Conservation (phyloP, 2,888 invertebrate species). For the Heliconius erato region DNA sequence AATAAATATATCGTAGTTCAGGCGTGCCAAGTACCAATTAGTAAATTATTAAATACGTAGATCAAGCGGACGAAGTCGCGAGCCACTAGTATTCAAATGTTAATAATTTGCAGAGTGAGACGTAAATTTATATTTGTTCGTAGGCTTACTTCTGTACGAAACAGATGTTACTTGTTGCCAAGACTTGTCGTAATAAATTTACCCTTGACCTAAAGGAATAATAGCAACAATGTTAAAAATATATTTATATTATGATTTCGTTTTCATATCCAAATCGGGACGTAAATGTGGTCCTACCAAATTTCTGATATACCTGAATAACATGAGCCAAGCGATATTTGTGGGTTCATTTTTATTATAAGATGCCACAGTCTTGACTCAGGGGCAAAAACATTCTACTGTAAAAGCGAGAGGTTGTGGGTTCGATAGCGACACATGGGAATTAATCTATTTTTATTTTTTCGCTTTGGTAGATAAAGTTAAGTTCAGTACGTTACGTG, state of each 20-base stretch:
- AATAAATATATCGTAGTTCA: too few species aligned
- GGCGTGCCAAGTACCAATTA: too few species aligned
- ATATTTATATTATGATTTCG: not conserved
- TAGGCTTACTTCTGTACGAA: not conserved
- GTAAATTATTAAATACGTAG: too few species aligned
- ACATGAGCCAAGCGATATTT: not conserved
- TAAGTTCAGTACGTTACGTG: too few species aligned
- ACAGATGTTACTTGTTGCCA: constrained; percentile 1
- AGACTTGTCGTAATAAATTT: not conserved
- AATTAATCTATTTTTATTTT: too few species aligned
- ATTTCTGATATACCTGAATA: not conserved
- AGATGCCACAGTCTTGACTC: too few species aligned
- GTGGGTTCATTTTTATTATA: not conserved
- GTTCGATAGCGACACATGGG: too few species aligned
- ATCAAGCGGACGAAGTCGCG: too few species aligned
- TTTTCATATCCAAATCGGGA: not conserved
- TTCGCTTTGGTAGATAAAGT: too few species aligned
- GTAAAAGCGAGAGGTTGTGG: too few species aligned
- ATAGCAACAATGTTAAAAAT: not conserved
- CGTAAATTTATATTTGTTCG: not conserved
- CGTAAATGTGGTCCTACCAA: not conserved
- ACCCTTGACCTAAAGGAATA: not conserved
- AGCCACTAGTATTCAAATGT: not conserved
- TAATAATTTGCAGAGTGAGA: not conserved
- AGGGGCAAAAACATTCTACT: too few species aligned